Evolutionary conservation across 2,797 vertebrate genomes (phyloP), one percentile per base, ranked within the genome.

Genomic region (Synaphobranchus kaupii): DNA sequence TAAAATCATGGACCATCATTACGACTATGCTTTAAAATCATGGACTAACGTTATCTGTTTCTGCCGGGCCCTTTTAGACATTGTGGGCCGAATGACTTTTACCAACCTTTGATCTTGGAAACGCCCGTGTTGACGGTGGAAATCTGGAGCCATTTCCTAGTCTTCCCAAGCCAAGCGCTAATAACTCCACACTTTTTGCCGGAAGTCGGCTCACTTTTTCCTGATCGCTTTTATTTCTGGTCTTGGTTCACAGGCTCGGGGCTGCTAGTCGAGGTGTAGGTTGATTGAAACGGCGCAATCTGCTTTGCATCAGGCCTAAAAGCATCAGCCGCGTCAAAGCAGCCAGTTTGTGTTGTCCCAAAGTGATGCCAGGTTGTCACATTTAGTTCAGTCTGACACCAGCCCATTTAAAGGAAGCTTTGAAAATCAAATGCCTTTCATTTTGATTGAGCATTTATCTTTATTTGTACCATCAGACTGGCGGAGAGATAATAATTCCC

Each of bases 361-460:
- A 90, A 90, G 88, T 84, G 84, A 88, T 88, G 88, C 89, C 76
- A 85, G 80, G 80, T 60, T 92, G 92, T 92, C 92, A 92, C 90
- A 92, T 91, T 86, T 58, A 84, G 84, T 92, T 88, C 89, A 84
- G 87, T 87, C 90, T 66, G 4, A 48, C 86, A 76, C 89, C 86
- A 44, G 88, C 10, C 12, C 39, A 50, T 80, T 78, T 83, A 48
- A 90, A 86, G 63, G 87, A 86, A 58, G 89, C 89, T 91, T 92
- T 87, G 91, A 92, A 92, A 91, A 89, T 86, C n/a, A 89, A 91
- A 90, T 84, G 87, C 85, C 83, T 89, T 81, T 89, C 78, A 63
- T 87, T 87, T 87, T 90, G 86, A 88, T 88, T 34, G 63, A 88
- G 82, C 88, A 89, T 93, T 93, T 92, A 90, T 94, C 89, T 90